phyloP scores from a whole-genome alignment of 2,113 vertebrate genomes.

The Protomyctophum bolini region DNA sequence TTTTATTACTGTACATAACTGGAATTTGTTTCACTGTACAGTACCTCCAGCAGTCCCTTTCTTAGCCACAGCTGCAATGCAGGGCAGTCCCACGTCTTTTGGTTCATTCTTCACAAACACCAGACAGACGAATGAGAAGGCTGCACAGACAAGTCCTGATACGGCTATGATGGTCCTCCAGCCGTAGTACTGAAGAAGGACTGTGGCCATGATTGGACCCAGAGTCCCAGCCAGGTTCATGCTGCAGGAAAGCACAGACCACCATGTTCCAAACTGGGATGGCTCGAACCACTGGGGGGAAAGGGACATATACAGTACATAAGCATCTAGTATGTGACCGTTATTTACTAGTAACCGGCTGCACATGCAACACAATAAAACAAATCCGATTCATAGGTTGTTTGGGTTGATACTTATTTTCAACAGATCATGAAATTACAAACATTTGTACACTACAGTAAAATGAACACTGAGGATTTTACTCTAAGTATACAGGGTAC shows the following conservation, averaged over 20 bases:
- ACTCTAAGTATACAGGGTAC: too few species aligned
- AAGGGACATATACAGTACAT: not conserved
- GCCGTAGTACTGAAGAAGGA: constrained; percentile 87
- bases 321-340: too few species aligned
- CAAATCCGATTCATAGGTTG: too few species aligned
- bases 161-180: constrained; percentile 89
- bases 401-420: too few species aligned
- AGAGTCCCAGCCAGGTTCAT: constrained; percentile 97
- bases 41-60: constrained; percentile 81
- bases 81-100: constrained; percentile 89
- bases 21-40: constrained; percentile 15
- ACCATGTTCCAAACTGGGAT: constrained; percentile 98
- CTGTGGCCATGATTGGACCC: constrained; percentile 88
- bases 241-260: constrained; percentile 93
- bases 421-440: too few species aligned
- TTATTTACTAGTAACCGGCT: too few species aligned
- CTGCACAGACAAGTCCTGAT: constrained; percentile 86
- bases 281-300: constrained; percentile 92
- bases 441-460: too few species aligned
- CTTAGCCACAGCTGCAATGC: constrained; percentile 79
- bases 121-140: constrained; percentile 85
- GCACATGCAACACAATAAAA: too few species aligned
- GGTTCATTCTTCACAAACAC: constrained; percentile 91
- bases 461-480: too few species aligned
- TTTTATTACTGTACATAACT: not conserved